Evolutionary conservation across 2,797 vertebrate genomes (phyloP), one percentile per base, ranked within the genome.

Genomic region (Lithobates sylvaticus): DNA sequence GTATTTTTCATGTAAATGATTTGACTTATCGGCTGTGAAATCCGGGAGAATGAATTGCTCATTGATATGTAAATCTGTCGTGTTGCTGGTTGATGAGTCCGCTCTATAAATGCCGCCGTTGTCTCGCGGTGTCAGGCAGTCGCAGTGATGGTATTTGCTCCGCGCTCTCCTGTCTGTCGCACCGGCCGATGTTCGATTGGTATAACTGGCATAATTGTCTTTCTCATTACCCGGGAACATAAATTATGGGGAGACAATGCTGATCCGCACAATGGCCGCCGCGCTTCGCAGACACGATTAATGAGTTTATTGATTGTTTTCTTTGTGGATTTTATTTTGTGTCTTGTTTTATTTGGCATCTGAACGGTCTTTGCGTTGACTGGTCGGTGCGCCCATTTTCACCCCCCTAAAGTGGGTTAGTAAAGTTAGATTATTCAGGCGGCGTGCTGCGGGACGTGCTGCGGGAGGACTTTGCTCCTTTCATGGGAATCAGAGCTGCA

Each of bases 241-340:
- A 87, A 87, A 87, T 83, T 87, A 87, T 26, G 36, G 21, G 27
- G 26, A 79, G 81, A 83, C 81, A 83, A 79, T 83, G 81, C 85
- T 83, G 74, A 83, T 78, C 74, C 76, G 29, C 79, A 83, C 79
- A 78, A 77, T 76, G 84, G 69, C 44, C 75, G 71, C 67, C 74
- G 27, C 64, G 75, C 74, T 78, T 65, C 80, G 78, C 47, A 83
- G 68, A 32, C 80, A 78, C 85, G 74, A 87, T 87, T 87, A 87
- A 87, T 87, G 85, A 32, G 16, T 78, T 83, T 87, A 87, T 87
- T 36, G 85, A 87, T 87, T 78, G 81, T 87, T 87, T 87, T 83
- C 85, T 83, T 83, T 87, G 75, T 78, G 47, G 29, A 78, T 83
- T 87, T 83, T 83, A 87, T 83, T 83, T 83, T 54, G 81, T 73